Evolutionary conservation across 2,113 vertebrate species (phyloP).

Genomic region (Nyctereutes procyonoides): DNA sequence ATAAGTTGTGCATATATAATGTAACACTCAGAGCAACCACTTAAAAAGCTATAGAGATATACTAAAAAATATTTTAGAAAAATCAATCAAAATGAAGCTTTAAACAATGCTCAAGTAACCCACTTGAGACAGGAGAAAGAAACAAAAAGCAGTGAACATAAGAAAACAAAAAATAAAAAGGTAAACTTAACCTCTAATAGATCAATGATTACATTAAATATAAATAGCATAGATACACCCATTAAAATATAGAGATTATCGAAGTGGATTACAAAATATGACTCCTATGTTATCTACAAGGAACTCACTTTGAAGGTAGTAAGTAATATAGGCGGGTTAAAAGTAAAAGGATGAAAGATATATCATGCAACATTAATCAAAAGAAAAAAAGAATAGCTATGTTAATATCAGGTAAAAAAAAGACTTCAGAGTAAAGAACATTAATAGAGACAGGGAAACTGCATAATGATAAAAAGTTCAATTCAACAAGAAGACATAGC

Average conservation of each 20-base stretch:
- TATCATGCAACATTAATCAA: neutral
- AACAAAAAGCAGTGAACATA: neutral
- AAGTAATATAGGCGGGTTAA: neutral
- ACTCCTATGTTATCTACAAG: neutral
- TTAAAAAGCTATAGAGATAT: neutral
- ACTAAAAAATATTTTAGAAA: neutral
- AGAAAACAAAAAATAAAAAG: constrained; percentile 12
- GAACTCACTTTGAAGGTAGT: constrained; percentile 1
- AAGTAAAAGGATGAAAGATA: neutral
- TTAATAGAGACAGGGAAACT: neutral
- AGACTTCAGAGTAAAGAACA: neutral
- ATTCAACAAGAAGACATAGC: neutral
- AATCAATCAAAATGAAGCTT: neutral
- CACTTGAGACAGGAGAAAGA: neutral
- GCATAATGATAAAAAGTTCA: neutral
- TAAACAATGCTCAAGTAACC: neutral
- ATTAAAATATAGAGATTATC: neutral
- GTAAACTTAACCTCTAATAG: neutral
- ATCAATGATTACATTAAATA: constrained; percentile 28
- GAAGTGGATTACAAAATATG: neutral
- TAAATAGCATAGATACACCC: neutral
- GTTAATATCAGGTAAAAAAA: neutral
- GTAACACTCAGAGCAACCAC: neutral
- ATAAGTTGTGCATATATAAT: neutral
- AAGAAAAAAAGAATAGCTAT: neutral